These are phyloP conservation scores for Zaprionus ghesquierei DNA, from an alignment of 1,140 invertebrate genomes.

Conservation along the genomic window DNA sequence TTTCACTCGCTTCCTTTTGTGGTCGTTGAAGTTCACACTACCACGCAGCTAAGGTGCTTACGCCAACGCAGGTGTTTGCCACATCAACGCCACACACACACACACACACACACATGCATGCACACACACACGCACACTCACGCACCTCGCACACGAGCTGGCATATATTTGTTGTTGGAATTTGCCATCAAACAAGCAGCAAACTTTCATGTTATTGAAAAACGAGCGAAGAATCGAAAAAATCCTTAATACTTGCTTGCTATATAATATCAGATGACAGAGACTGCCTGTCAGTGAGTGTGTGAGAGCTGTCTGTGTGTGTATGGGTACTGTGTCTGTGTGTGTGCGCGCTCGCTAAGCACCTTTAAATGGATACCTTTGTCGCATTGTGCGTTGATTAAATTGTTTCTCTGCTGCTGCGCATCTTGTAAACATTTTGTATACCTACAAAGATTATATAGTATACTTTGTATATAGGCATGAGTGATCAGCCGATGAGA, in stretches of 20 bases:
- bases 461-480: background rate
- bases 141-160: background rate
- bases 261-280: conserved; percentile 68
- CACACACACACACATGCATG: background rate
- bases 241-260: conserved; percentile 56
- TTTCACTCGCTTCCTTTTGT: conserved; percentile 90
- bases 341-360: conserved; percentile 52
- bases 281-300: conserved; percentile 24
- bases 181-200: conserved; percentile 62
- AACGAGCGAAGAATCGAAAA: conserved; percentile 52
- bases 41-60: conserved; percentile 34
- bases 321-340: conserved; percentile 3
- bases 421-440: conserved; percentile 16
- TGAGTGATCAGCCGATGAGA: conserved; percentile 21
- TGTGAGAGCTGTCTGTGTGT: conserved; percentile 6
- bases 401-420: conserved; percentile 52
- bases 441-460: background rate
- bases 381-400: conserved; percentile 72
- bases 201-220: conserved; percentile 78
- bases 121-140: background rate
- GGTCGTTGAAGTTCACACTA: conserved; percentile 86
- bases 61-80: conserved; percentile 41
- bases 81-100: conserved; percentile 35
- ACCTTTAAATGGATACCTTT: conserved; percentile 76
- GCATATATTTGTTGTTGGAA: conserved; percentile 62